A percentile compares a stretch with the other conserved stretches of the same genome.
Evolutionary conservation across 2,797 vertebrate genomes (phyloP).

Genomic region (Rhyacichthys aspro): DNA sequence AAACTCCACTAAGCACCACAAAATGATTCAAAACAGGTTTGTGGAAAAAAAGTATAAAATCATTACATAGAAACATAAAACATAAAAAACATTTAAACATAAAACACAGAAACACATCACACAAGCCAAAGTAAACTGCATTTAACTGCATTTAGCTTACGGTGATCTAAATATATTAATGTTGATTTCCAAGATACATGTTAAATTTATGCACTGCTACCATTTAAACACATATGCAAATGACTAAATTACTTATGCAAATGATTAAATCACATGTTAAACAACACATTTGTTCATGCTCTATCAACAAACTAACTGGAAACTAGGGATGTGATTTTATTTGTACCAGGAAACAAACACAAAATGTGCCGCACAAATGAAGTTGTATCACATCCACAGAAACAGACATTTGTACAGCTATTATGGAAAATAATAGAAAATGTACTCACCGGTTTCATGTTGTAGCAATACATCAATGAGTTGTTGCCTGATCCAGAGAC

Average conservation of each 20-base stretch:
- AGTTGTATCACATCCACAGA: constrained; percentile 18
- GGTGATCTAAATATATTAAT: background rate
- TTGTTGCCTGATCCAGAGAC: constrained; percentile 88
- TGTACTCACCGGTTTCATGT: constrained; percentile 91
- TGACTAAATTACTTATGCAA: background rate
- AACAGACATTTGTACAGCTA: background rate
- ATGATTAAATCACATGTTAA: background rate
- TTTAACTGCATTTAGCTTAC: background rate
- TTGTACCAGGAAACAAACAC: constrained; percentile 21
- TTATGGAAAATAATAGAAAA: constrained; percentile 11
- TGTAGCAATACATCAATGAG: constrained; percentile 95
- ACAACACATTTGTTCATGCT: constrained; percentile 9
- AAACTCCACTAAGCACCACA: constrained; percentile 1
- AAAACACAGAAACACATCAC: constrained; percentile 1
- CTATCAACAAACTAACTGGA: constrained; percentile 3
- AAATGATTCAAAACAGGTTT: constrained; percentile 4
- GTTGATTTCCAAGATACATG: constrained; percentile 1
- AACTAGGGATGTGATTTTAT: background rate
- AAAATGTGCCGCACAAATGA: constrained; percentile 11
- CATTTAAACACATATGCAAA: background rate
- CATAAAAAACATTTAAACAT: background rate
- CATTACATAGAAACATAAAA: too few relatives aligned
- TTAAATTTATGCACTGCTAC: constrained; percentile 13
- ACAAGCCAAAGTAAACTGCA: constrained; percentile 2
- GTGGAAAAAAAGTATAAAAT: too few relatives aligned